Evolutionary conservation across 1,140 invertebrate genomes (phyloP), one percentile per base, ranked within the genome.

Genomic region (Branchinecta lindahli): DNA sequence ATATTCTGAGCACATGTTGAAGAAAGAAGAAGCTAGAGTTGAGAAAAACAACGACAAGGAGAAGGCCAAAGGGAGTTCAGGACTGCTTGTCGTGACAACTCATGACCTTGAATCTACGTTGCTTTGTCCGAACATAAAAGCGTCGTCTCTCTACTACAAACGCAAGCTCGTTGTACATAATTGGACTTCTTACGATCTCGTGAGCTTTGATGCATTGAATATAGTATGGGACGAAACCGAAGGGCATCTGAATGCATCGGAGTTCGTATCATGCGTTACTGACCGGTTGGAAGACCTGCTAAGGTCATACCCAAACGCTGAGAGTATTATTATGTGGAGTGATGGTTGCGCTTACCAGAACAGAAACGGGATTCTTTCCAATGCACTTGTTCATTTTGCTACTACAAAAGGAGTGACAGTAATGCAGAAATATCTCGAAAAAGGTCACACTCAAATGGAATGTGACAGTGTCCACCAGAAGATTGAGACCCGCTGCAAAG

Each of bases 381-480:
- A 78, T 70, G 75, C 75, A 15, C 71, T 79, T 45, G 66, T 76
- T 10, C 52, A 73, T 69, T 73, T 75, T 44, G 68, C 73, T 47
- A 61, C 71, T n/a, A 52, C 70, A 46, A 69, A 72, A 46, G 67
- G 72, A 33, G 68, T 77, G 68, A 74, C 69, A 21, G 75, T 80
- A 46, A 69, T 47, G 52, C 78, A 79, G 70, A 79, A 79, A 68
- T 79, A 71, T 72, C 73, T 80, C 8, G 77, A 75, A 68, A 76
- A 75, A 69, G 77, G 77, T 12, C 78, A 79, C 70, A 77, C 77
- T 8, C 75, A 78, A 71, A 78, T 79, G 77, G 77, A 80, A 69
- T 70, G 52, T 47, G 76, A 79, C 70, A 72, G 71, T 6, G 73
- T 78, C 12, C 77, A 80, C 71, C n/a, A 70, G 65, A 66, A 70